Conservation (phyloP, 2,888 invertebrate species). For the Coleophora deauratella region DNA sequence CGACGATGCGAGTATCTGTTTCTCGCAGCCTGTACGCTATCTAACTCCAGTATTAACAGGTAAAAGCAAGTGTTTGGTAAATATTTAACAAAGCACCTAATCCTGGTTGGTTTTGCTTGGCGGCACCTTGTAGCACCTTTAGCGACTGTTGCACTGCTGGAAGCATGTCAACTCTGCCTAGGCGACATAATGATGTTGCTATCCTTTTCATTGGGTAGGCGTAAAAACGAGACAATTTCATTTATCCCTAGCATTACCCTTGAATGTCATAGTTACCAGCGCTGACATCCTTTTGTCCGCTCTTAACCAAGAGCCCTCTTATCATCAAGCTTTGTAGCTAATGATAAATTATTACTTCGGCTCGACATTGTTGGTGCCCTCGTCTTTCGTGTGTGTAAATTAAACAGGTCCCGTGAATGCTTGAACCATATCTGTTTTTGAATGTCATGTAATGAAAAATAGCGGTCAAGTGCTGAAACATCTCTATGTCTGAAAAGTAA, state of each 20-base stretch:
- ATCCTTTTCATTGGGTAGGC: too few relatives aligned
- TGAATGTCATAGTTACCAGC: background rate
- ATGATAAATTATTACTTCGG: slow-evolving; percentile 48
- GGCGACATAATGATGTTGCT: too few relatives aligned
- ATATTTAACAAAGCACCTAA: slow-evolving; percentile 58
- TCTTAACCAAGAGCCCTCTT: slow-evolving; percentile 38
- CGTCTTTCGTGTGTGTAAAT: background rate
- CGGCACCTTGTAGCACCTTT: slow-evolving; percentile 1
- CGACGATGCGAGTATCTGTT: too few relatives aligned
- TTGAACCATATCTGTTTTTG: background rate
- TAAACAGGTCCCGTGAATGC: background rate
- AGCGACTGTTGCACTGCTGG: background rate
- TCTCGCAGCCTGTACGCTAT: too few relatives aligned
- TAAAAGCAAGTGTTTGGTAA: slow-evolving; percentile 45
- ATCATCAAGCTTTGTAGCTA: slow-evolving; percentile 46
- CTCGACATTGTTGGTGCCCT: slow-evolving; percentile 20
- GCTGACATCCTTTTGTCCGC: slow-evolving; percentile 42
- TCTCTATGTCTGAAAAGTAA: background rate
- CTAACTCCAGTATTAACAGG: slow-evolving; percentile 22
- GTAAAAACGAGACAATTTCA: too few relatives aligned
- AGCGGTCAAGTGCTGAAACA: background rate
- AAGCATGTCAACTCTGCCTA: too few relatives aligned
- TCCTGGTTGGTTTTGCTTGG: slow-evolving; percentile 48
- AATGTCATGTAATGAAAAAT: background rate
- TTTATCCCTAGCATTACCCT: background rate